phyloP scores from a whole-genome alignment of 2,888 invertebrate species.

The Macaria notata region DNA sequence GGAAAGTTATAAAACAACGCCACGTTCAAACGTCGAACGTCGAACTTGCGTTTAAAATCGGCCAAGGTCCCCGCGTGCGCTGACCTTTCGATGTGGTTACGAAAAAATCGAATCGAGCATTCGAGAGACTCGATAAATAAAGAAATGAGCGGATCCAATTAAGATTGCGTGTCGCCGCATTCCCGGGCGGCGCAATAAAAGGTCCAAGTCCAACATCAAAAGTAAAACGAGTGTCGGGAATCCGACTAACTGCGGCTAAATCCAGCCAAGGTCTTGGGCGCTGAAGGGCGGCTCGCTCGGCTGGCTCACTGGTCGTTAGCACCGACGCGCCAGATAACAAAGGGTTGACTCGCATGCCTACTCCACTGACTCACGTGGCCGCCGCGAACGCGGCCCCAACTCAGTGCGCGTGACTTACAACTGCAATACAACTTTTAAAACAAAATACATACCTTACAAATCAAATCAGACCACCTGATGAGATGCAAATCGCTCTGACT shows the following conservation, averaged over 20 bases:
- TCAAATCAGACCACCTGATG: constrained; percentile 57
- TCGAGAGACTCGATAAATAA: constrained; percentile 37
- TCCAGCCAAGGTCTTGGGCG: constrained; percentile 77
- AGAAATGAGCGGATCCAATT: constrained; percentile 48
- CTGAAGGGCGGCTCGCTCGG: constrained; percentile 77
- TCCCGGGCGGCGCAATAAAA: constrained; percentile 63
- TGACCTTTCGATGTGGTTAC: constrained; percentile 55
- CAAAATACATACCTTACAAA: constrained; percentile 15
- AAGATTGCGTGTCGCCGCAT: constrained; percentile 56
- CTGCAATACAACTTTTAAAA: constrained; percentile 17
- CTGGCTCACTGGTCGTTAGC: constrained; percentile 74
- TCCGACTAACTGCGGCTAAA: constrained; percentile 78
- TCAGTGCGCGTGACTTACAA: constrained; percentile 21
- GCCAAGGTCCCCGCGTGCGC: constrained; percentile 74
- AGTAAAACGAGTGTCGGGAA: constrained; percentile 70
- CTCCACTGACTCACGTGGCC: constrained; percentile 62
- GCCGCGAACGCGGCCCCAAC: constrained; percentile 45
- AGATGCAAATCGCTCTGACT: constrained; percentile 43
- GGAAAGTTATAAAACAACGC: constrained; percentile 71
- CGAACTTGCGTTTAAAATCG: constrained; percentile 77
- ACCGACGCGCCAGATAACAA: constrained; percentile 62
- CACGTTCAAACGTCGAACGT: constrained; percentile 51
- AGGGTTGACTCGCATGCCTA: constrained; percentile 52
- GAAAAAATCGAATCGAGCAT: constrained; percentile 43
- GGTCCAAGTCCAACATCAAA: constrained; percentile 61